A percentile compares a stretch with the other conserved stretches of the same genome.
These are phyloP conservation scores for Odiellus spinosus DNA, from an alignment of 2,888 invertebrate genomes.

Conservation along the genomic window DNA sequence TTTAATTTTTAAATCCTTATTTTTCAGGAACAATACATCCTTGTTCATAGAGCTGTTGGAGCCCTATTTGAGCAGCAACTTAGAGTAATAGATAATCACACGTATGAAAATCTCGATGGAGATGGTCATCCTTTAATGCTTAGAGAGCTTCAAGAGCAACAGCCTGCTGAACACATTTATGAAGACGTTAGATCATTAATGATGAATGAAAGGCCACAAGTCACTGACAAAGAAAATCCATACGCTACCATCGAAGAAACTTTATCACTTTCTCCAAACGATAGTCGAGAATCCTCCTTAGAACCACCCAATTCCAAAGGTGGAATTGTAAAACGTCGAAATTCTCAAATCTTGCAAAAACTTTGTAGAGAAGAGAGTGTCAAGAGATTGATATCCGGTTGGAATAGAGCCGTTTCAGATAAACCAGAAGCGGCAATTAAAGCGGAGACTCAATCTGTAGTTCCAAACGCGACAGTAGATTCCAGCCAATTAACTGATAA, in stretches of 20 bases:
- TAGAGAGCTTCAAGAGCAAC: constrained; percentile 9
- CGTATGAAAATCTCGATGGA: constrained; percentile 36
- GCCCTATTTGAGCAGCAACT: constrained; percentile 39
- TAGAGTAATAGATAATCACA: constrained; percentile 37
- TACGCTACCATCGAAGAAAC: background rate
- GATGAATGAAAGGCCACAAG: background rate
- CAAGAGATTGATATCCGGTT: constrained; percentile 16
- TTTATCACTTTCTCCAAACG: background rate
- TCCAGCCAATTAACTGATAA: background rate
- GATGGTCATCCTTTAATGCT: constrained; percentile 19
- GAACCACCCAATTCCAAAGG: no score
- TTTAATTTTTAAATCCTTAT: no score
- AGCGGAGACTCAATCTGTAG: background rate
- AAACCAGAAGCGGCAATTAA: constrained; percentile 3
- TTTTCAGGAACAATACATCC: constrained; percentile 38
- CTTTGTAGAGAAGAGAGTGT: constrained; percentile 16
- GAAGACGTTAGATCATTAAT: background rate
- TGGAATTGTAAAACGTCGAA: constrained; percentile 3
- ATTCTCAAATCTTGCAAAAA: constrained; percentile 12
- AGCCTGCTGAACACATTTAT: background rate
- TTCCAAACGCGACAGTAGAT: background rate
- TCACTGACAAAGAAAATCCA: background rate
- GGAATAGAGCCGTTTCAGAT: constrained; percentile 12
- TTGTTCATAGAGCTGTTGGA: constrained; percentile 38
- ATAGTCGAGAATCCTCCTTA: background rate